These are phyloP conservation scores for Nycticebus coucang DNA, from an alignment of 2,113 vertebrate genomes.

Conservation along the genomic window DNA sequence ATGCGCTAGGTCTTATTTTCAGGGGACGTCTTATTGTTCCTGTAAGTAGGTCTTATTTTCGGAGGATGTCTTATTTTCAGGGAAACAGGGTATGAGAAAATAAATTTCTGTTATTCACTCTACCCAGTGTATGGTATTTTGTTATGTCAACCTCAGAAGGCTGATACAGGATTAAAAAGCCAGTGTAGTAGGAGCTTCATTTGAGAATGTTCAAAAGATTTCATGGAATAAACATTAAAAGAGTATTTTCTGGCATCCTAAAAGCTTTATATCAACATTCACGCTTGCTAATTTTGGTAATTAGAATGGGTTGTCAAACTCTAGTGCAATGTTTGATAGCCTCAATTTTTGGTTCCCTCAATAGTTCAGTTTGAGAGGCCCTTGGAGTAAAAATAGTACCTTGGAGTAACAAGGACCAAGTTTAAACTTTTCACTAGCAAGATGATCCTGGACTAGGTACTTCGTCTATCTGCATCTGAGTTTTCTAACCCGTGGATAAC, in stretches of 20 bases:
- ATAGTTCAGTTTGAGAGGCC: background rate
- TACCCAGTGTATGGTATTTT: background rate
- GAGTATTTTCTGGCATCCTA: background rate
- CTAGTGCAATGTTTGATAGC: background rate
- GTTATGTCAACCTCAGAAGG: background rate
- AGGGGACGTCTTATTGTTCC: too few relatives aligned
- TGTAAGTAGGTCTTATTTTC: too few relatives aligned
- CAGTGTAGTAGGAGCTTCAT: background rate
- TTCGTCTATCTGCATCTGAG: background rate
- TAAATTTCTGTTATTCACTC: background rate
- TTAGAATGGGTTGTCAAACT: background rate
- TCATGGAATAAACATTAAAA: background rate
- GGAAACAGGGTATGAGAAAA: too few relatives aligned
- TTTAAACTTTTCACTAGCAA: background rate
- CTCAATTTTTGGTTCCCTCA: background rate
- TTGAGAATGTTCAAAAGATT: constrained; percentile 40
- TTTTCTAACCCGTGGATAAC: too few relatives aligned
- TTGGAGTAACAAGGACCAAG: background rate
- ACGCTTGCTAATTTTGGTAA: background rate
- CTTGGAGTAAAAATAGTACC: background rate
- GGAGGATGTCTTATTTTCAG: too few relatives aligned
- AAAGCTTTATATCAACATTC: background rate
- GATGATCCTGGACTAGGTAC: background rate
- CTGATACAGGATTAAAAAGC: background rate
- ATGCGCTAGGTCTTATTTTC: too few relatives aligned